Evolutionary conservation across 2,113 vertebrate species (phyloP).

Genomic region (Corvus hawaiiensis): DNA sequence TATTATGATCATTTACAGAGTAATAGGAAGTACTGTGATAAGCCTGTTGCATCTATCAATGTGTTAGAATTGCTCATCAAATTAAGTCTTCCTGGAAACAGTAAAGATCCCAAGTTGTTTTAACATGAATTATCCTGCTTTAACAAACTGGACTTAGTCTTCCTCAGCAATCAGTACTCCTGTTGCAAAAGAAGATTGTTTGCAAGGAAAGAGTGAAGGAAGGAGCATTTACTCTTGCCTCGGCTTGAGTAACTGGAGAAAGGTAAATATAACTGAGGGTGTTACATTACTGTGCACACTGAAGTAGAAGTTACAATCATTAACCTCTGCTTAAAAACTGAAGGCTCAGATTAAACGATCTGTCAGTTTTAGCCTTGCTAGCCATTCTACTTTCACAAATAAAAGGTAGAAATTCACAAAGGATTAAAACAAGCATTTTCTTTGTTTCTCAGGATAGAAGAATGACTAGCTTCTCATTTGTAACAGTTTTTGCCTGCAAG

Average conservation of each 20-base stretch:
- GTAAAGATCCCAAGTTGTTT: not conserved
- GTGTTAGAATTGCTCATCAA: not conserved
- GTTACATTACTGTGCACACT: not conserved
- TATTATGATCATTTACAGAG: not conserved
- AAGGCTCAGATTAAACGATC: not conserved
- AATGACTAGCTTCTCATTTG: not conserved
- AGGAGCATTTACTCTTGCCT: not conserved
- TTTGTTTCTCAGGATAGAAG: not conserved
- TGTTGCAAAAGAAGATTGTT: not conserved
- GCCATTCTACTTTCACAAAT: not conserved
- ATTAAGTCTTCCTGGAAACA: not conserved
- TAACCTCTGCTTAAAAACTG: not conserved
- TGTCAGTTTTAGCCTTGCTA: not conserved
- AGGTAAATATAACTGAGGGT: not conserved
- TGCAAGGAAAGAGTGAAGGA: not conserved
- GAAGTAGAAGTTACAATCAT: not conserved
- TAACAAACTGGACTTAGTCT: not conserved
- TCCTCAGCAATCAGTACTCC: not conserved
- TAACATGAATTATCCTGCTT: not conserved
- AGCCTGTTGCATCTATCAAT: not conserved
- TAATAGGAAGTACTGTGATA: not conserved
- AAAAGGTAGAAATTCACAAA: not conserved
- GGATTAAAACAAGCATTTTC: not conserved
- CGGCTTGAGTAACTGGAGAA: not conserved
- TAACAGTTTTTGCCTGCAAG: not conserved